Evolutionary conservation across 1,140 invertebrate genomes (phyloP).

Genomic region (Epicauta chinensis): DNA sequence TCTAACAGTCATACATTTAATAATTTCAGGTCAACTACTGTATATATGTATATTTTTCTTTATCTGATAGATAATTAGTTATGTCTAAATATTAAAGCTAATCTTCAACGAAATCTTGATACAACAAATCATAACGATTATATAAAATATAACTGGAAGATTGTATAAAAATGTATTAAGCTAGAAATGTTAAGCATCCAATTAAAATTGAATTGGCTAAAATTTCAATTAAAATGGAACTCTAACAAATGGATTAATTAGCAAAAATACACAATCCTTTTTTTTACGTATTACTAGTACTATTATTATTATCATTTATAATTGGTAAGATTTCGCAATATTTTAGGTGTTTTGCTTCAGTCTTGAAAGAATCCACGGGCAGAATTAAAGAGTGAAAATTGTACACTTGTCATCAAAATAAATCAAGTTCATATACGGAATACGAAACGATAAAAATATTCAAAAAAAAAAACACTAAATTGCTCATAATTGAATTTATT

Average conservation of each 20-base stretch:
- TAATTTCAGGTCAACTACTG: not conserved
- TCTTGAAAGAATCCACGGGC: slow-evolving; percentile 6
- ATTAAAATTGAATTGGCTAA: not conserved
- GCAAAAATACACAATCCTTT: slow-evolving; percentile 14
- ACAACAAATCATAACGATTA: not conserved
- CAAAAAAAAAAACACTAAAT: slow-evolving; percentile 7
- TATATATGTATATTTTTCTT: not conserved
- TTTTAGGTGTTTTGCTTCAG: slow-evolving; percentile 16
- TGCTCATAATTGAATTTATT: slow-evolving; percentile 11
- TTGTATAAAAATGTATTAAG: not conserved
- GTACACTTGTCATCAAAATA: slow-evolving; percentile 14
- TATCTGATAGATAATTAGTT: not conserved
- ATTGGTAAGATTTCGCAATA: too few relatives aligned
- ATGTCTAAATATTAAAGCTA: not conserved
- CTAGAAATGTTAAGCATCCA: too few relatives aligned
- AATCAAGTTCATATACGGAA: not conserved
- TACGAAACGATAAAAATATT: not conserved
- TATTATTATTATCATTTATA: too few relatives aligned
- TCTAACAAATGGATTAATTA: slow-evolving; percentile 1
- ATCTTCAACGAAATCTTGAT: not conserved
- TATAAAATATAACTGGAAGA: slow-evolving; percentile 2
- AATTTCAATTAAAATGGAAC: slow-evolving; percentile 3
- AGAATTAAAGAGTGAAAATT: not conserved
- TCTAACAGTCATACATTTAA: slow-evolving; percentile 13
- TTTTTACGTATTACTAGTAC: slow-evolving; percentile 10